A percentile compares a stretch with the other conserved stretches of the same genome.
These are phyloP conservation scores for Sebastes nivosus DNA, from an alignment of 2,797 vertebrate species.

Conservation along the genomic window DNA sequence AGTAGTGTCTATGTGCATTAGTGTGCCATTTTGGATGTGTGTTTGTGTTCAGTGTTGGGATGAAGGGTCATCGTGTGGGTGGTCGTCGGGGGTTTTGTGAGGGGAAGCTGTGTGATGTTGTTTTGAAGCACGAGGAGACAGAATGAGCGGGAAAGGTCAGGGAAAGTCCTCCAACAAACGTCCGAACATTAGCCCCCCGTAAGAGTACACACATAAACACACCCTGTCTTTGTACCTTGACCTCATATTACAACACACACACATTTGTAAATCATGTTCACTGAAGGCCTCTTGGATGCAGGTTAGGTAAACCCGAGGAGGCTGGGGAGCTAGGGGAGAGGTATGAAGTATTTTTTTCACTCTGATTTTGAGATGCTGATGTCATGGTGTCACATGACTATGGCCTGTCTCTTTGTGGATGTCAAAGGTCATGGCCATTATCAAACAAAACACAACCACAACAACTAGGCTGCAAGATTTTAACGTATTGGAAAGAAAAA, in stretches of 20 bases:
- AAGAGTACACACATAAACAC: conserved; percentile 43
- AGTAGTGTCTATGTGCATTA: conserved; percentile 36
- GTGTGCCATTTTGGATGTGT: conserved; percentile 29
- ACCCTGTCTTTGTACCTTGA: conserved; percentile 36
- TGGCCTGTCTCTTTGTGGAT: conserved; percentile 6
- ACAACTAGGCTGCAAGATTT: conserved; percentile 12
- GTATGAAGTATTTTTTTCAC: neutral
- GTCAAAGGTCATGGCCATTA: conserved; percentile 39
- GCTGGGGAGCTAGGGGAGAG: neutral
- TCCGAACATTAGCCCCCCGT: conserved; percentile 39
- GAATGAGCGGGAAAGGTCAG: conserved; percentile 30
- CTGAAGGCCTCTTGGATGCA: conserved; percentile 18
- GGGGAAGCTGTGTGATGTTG: conserved; percentile 64
- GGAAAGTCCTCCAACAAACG: conserved; percentile 35
- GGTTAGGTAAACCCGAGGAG: conserved; percentile 1
- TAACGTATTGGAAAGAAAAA: neutral
- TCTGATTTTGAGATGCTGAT: conserved; percentile 31
- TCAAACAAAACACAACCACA: conserved; percentile 38
- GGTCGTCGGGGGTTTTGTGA: conserved; percentile 52
- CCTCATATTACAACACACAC: conserved; percentile 17
- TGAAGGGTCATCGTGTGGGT: conserved; percentile 69
- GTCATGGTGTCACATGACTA: conserved; percentile 25
- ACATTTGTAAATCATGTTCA: neutral
- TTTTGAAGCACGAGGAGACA: conserved; percentile 72
- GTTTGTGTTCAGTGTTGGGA: conserved; percentile 18